Percentiles rank a stretch among this genome's conserved stretches.
Evolutionary conservation across 2,113 vertebrate species (phyloP).

Genomic region (Chelonoidis abingdonii): DNA sequence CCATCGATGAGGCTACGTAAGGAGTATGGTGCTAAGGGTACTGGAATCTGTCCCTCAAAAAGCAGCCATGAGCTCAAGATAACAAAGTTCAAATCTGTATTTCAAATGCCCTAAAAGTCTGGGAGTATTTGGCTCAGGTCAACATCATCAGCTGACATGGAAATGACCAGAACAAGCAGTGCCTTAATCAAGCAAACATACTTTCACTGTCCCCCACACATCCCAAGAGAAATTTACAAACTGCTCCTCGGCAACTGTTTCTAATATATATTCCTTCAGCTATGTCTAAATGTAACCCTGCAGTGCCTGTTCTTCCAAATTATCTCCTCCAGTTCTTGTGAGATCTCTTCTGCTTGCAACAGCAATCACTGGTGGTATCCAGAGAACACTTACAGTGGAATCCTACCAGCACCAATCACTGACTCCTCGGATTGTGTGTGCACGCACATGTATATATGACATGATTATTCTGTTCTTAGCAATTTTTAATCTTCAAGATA

Average conservation of each 20-base stretch:
- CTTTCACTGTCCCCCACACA: not conserved
- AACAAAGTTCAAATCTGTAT: not conserved
- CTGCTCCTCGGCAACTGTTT: not conserved
- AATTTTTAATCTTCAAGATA: not conserved
- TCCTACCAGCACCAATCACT: not conserved
- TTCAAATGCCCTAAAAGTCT: not conserved
- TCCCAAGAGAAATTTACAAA: not conserved
- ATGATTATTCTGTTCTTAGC: not conserved
- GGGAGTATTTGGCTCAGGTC: not conserved
- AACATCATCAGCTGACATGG: not conserved
- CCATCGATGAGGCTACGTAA: not conserved
- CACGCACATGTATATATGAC: not conserved
- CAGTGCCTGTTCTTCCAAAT: not conserved
- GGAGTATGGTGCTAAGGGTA: not conserved
- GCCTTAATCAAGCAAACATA: not conserved
- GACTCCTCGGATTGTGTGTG: fast-evolving
- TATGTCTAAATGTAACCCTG: not conserved
- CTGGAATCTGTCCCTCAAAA: not conserved
- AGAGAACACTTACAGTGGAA: not conserved
- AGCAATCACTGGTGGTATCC: not conserved
- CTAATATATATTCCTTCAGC: not conserved
- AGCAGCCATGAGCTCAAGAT: not conserved
- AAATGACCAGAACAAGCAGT: not conserved
- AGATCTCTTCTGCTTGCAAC: no score
- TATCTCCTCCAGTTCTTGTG: not conserved